Percentiles rank a stretch among this genome's conserved stretches.
Conservation (phyloP, 1,140 invertebrate genomes). For the Drosophila saltans region DNA sequence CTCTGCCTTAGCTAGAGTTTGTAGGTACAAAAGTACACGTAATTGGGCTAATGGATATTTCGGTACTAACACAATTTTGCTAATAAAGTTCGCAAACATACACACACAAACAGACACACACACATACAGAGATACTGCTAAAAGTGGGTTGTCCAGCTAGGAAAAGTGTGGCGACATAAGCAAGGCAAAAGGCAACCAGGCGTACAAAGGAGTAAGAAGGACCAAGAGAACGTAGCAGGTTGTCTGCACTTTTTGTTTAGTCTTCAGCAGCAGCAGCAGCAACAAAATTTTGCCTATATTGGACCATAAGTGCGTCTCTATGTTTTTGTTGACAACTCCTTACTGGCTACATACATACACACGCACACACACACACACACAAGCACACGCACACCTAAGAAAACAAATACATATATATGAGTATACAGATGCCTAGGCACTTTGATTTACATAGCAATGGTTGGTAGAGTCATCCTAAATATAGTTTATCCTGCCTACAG, state of each 20-base stretch:
- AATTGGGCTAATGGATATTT: constrained; percentile 81
- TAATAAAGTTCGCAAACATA: constrained; percentile 81
- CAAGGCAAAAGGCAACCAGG: constrained; percentile 35
- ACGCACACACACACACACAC: constrained; percentile 19
- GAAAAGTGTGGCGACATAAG: constrained; percentile 49
- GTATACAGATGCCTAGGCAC: constrained; percentile 27
- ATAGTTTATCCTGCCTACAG: constrained; percentile 49
- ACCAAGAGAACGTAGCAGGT: constrained; percentile 46
- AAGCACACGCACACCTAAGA: constrained; percentile 15
- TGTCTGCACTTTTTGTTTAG: constrained; percentile 68
- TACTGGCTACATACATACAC: constrained; percentile 54
- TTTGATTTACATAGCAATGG: constrained; percentile 58
- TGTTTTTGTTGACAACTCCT: constrained; percentile 79
- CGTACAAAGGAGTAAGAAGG: constrained; percentile 4
- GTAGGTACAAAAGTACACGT: constrained; percentile 75
- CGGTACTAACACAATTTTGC: constrained; percentile 80
- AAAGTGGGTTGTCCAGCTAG: constrained; percentile 18
- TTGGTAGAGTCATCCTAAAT: constrained; percentile 29
- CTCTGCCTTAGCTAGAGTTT: constrained; percentile 23
- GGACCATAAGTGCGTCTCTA: constrained; percentile 73
- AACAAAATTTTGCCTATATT: constrained; percentile 64
- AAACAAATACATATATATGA: constrained; percentile 23
- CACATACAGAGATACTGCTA: constrained; percentile 6
- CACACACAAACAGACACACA: constrained; percentile 28
- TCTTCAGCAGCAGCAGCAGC: constrained; percentile 51